Evolutionary conservation across 2,797 vertebrate genomes (phyloP), one percentile per base, ranked within the genome.

Genomic region (Halcyon leucocephala): DNA sequence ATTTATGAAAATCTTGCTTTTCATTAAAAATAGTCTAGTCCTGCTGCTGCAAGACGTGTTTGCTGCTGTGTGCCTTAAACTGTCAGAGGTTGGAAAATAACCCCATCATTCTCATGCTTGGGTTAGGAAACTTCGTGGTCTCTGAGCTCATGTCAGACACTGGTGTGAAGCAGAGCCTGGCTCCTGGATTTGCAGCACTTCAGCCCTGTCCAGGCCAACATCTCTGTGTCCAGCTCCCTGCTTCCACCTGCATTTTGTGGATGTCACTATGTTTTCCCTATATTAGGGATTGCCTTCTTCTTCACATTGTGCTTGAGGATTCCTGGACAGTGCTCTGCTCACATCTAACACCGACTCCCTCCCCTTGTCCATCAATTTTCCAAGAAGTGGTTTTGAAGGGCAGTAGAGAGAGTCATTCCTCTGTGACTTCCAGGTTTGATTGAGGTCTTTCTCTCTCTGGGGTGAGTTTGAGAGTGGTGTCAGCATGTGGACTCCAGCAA

Each of bases 241-340:
- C 10, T 86, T 31, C 14, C 33, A 64, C 37, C 31, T 31, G 39
- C 10, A 1, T 39, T 55, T 58, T 35, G 14, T 17, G 49, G 15
- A 33, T 4, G 58, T 3, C 76, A n/a, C 44, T 28, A 3, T 0
- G 0, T 48, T 42, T 52, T 21, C 17, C 33, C 55, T 5, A 0
- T 46, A 2, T 12, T 10, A 29, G 17, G 24, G 13, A 5, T 7
- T 18, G 10, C 19, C 7, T 11, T 35, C 7, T 51, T 42, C 29
- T 39, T 51, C 7, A 0, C 52, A 1, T 4, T 31, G 49, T 64
- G 29, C 44, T 3, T 2, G 8, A 31, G 37, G 42, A 14, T 49
- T 49, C 28, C 51, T 9, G 39, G 16, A 13, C 31, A 8, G 3
- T 0, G 0, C 24, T 20, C 37, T 0, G 0, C 13, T 54, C 42